Evolutionary conservation across 2,888 invertebrate genomes (phyloP), one percentile per base, ranked within the genome.

Genomic region (Aphodius granarius): DNA sequence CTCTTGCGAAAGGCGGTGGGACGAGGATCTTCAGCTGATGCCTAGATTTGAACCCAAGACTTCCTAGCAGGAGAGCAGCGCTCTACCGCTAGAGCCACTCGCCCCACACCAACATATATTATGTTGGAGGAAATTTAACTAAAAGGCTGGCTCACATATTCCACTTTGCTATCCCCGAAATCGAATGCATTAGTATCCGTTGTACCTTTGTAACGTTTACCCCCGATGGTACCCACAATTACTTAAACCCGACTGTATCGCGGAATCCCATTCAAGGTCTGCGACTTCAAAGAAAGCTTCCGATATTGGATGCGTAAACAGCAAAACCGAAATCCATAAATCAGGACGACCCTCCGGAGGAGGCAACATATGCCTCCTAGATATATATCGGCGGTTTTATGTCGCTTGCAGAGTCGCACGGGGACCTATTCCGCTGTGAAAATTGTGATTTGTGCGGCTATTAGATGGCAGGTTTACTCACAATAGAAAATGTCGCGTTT

Each of bases 241-340:
- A 81, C 80, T 79, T 80, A 80, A 79, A 81, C 76, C 78, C 78
- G 78, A 77, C 75, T 73, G 73, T 66, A 68, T 70, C 74, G 66
- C 74, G 78, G 78, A 77, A 78, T 78, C 77, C 80, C 78, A 81
- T 83, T 82, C 82, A 81, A 77, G 43, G 79, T 78, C 80, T 79
- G 80, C 9, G 81, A 81, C 81, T 81, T 81, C 81, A 80, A 82
- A 81, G 81, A 81, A 82, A 79, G 77, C 80, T 76, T 79, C 78
- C 75, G 80, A 81, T 82, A 82, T 81, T 81, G 82, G 80, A 81
- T 82, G 80, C 81, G 81, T 81, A 81, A 82, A 81, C 81, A 81
- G 81, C 68, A 81, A 81, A 82, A 81, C 81, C 80, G 79, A 80
- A 79, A 81, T 78, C 81, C 81, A 83, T 83, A 83, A 82, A 83